These are phyloP conservation scores for Enteromius trimaculatus DNA, from an alignment of 2,797 vertebrate species.

Conservation along the genomic window DNA sequence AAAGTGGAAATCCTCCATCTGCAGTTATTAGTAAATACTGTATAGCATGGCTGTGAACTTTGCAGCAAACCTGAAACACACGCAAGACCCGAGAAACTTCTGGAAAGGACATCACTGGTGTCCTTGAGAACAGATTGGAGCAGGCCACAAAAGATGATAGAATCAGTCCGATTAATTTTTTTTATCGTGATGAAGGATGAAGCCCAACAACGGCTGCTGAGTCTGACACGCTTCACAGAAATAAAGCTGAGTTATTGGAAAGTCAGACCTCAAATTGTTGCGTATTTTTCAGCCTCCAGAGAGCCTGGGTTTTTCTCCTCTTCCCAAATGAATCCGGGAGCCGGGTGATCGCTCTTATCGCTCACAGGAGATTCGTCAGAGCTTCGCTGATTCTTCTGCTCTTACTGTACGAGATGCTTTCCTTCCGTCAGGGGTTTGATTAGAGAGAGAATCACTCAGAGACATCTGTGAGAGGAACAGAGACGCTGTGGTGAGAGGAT, in stretches of 20 bases:
- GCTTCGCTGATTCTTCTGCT: neutral
- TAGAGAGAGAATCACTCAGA: neutral
- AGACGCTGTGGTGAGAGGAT: neutral
- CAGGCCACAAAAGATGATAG: constrained; percentile 23
- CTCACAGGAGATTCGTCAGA: constrained; percentile 7
- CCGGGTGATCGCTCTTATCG: constrained; percentile 12
- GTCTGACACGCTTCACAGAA: constrained; percentile 6
- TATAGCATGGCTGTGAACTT: neutral
- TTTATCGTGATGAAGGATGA: constrained; percentile 29
- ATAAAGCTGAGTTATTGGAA: constrained; percentile 27
- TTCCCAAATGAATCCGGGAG: neutral
- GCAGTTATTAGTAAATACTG: neutral
- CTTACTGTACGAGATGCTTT: neutral
- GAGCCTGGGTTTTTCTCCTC: neutral
- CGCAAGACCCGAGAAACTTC: neutral
- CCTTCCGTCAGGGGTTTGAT: constrained; percentile 10
- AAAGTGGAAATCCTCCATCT: constrained; percentile 3
- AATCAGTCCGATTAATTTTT: constrained; percentile 39
- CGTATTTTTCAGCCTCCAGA: constrained; percentile 13
- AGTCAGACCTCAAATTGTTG: constrained; percentile 32
- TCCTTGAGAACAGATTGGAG: constrained; percentile 39
- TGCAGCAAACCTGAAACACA: neutral
- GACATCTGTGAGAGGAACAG: neutral
- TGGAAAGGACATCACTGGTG: neutral
- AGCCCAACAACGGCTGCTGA: constrained; percentile 8